Conservation (phyloP, 1,140 invertebrate species). For the Apis dorsata region DNA sequence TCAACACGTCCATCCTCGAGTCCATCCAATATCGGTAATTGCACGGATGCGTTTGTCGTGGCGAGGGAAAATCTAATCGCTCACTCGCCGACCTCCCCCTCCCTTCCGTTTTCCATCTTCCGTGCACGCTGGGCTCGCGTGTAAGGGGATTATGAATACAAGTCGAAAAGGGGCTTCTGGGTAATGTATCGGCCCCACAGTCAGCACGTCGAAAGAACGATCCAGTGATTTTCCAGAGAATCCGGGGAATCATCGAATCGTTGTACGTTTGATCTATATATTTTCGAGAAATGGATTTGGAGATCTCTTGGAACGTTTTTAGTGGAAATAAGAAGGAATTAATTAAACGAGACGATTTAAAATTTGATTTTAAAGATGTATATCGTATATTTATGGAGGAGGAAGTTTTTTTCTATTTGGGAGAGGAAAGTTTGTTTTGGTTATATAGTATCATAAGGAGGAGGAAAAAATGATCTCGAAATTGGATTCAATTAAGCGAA, state of each 20-base stretch:
- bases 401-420: too few relatives aligned
- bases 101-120: slow-evolving; percentile 53
- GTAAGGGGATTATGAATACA: slow-evolving; percentile 55
- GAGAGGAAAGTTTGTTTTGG: too few relatives aligned
- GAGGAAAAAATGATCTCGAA: neutral
- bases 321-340: too few relatives aligned
- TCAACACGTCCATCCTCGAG: slow-evolving; percentile 30
- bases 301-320: too few relatives aligned
- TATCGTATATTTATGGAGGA: too few relatives aligned
- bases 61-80: slow-evolving; percentile 54
- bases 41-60: slow-evolving; percentile 44
- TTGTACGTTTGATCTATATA: too few relatives aligned
- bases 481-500: neutral
- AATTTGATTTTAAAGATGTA: too few relatives aligned
- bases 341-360: too few relatives aligned
- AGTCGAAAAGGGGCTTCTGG: slow-evolving; percentile 54
- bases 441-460: too few relatives aligned
- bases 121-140: slow-evolving; percentile 17
- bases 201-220: slow-evolving; percentile 28
- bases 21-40: slow-evolving; percentile 66
- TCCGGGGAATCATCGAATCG: too few relatives aligned
- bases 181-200: slow-evolving; percentile 35
- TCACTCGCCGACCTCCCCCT: neutral
- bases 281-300: too few relatives aligned
- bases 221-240: neutral